phyloP scores from a whole-genome alignment of 2,797 vertebrate genomes.

The Allobates femoralis region DNA sequence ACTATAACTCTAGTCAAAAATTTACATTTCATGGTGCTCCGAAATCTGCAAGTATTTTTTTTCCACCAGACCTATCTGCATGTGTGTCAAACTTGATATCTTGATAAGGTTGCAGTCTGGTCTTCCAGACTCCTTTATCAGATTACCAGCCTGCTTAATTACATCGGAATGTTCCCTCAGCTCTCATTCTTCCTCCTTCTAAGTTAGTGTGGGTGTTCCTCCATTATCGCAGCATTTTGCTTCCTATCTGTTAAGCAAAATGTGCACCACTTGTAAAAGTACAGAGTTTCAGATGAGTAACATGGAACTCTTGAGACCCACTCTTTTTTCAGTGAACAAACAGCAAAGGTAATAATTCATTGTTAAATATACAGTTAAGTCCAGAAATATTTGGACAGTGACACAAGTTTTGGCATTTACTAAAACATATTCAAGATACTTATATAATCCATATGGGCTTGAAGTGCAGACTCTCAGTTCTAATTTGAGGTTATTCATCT shows the following conservation, averaged over 20 bases:
- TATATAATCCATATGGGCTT: no score
- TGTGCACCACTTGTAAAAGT: not conserved
- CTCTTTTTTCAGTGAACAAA: no score
- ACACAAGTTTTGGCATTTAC: no score
- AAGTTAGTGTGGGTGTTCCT: not conserved
- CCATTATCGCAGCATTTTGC: not conserved
- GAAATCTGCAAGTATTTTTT: not conserved
- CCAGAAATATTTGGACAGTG: no score
- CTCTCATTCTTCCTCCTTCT: not conserved
- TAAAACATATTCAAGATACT: no score
- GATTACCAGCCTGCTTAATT: slow-evolving; percentile 1
- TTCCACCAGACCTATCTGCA: not conserved
- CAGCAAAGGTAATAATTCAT: no score
- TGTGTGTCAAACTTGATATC: not conserved
- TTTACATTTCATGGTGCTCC: no score
- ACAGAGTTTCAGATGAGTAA: not conserved
- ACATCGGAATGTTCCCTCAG: not conserved
- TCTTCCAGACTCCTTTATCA: not conserved
- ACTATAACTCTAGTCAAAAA: no score
- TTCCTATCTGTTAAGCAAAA: not conserved
- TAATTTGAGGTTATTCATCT: no score
- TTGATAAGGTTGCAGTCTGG: slow-evolving; percentile 8
- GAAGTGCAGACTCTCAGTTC: no score
- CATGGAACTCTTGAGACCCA: no score
- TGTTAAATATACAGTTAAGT: no score